A percentile compares a stretch with the other conserved stretches of the same genome.
These are phyloP conservation scores for Brachypteracias leptosomus DNA, from an alignment of 2,113 vertebrate genomes.

Conservation along the genomic window DNA sequence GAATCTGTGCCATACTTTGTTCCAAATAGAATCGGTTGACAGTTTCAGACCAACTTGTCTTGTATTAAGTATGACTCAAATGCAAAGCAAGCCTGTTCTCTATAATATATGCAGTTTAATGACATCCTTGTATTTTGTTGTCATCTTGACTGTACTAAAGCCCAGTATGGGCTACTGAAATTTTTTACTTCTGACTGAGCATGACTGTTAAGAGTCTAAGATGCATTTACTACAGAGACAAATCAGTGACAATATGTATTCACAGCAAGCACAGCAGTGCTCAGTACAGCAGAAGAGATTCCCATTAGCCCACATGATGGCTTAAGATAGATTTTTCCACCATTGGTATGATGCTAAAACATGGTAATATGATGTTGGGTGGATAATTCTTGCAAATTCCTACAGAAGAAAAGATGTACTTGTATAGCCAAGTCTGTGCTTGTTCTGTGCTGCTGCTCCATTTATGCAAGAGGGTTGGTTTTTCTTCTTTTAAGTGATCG, in stretches of 20 bases:
- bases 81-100: slow-evolving; percentile 66
- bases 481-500: neutral
- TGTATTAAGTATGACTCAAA: slow-evolving; percentile 66
- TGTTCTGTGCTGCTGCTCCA: slow-evolving; percentile 22
- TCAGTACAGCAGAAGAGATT: neutral
- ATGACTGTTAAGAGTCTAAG: slow-evolving; percentile 21
- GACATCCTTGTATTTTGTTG: slow-evolving; percentile 50
- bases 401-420: neutral
- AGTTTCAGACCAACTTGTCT: slow-evolving; percentile 60
- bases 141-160: slow-evolving; percentile 29
- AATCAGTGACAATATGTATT: neutral
- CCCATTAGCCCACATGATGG: neutral
- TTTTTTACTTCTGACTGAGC: slow-evolving; percentile 5
- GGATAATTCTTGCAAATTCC: neutral
- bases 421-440: slow-evolving; percentile 2
- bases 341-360: neutral
- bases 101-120: slow-evolving; percentile 55
- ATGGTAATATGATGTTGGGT: neutral
- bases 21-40: slow-evolving; percentile 55
- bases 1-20: slow-evolving; percentile 67
- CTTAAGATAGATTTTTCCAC: neutral
- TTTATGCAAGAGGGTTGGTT: slow-evolving; percentile 30
- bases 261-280: neutral
- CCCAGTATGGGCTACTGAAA: neutral
- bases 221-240: slow-evolving; percentile 29